Evolutionary conservation across 2,113 vertebrate species (phyloP).

Genomic region (Sapajus apella): DNA sequence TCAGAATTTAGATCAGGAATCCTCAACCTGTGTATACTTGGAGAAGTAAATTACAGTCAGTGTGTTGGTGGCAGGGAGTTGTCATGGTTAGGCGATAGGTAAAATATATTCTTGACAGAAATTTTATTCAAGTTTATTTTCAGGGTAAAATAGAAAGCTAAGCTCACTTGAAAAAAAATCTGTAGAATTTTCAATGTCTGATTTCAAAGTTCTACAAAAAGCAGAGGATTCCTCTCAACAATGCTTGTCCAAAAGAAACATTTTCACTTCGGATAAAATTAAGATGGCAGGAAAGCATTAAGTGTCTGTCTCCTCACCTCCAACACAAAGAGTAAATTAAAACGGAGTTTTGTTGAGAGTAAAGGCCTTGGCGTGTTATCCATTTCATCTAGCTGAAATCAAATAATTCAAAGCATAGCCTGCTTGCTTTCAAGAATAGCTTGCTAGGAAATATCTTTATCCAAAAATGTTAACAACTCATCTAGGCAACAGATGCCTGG

Average conservation of each 20-base stretch:
- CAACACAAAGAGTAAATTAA: not conserved
- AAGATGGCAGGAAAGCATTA: not conserved
- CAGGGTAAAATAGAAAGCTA: not conserved
- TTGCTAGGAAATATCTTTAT: constrained; percentile 25
- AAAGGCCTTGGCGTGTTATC: not conserved
- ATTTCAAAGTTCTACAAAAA: not conserved
- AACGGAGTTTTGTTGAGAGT: not conserved
- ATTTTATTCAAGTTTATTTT: not conserved
- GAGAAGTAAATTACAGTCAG: not conserved
- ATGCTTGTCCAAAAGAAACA: not conserved
- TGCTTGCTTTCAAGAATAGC: not conserved
- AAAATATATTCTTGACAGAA: not conserved
- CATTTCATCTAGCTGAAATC: not conserved
- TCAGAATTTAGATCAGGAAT: not conserved
- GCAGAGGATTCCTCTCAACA: not conserved
- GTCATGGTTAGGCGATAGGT: not conserved
- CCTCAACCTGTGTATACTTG: not conserved
- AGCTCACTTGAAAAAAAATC: not conserved
- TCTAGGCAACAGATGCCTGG: constrained; percentile 45
- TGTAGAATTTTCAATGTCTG: not conserved
- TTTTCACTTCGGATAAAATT: not conserved
- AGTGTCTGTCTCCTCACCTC: not conserved
- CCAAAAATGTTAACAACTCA: constrained; percentile 36
- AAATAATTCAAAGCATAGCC: not conserved
- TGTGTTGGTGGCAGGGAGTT: not conserved